phyloP scores from a whole-genome alignment of 2,113 vertebrate species.

The Callipepla squamata region DNA sequence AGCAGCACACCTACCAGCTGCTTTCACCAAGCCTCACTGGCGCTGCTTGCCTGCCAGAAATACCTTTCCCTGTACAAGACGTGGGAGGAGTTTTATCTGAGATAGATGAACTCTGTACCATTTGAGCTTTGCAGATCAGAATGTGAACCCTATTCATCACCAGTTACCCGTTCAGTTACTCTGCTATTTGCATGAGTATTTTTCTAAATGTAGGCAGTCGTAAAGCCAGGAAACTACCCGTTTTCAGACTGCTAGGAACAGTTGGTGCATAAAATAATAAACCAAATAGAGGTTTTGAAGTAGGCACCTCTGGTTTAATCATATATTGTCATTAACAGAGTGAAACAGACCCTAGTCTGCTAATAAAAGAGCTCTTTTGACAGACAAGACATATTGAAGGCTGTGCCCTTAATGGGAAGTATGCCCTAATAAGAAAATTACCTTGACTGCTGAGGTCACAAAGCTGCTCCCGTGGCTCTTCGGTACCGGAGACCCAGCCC shows the following conservation, averaged over 20 bases:
- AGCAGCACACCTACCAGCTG: slow-evolving; percentile 16
- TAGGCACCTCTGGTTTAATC: not conserved
- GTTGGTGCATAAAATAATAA: not conserved
- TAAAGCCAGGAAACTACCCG: not conserved
- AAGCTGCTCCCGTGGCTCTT: slow-evolving; percentile 92
- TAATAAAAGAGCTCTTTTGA: not conserved
- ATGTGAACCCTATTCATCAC: not conserved
- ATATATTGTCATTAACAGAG: not conserved
- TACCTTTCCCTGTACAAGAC: not conserved
- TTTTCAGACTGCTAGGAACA: not conserved
- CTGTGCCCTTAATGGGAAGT: not conserved
- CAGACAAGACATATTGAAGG: not conserved
- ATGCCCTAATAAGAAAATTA: slow-evolving; percentile 65
- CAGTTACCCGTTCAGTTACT: slow-evolving; percentile 21
- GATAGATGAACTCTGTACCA: not conserved
- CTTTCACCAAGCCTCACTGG: not conserved
- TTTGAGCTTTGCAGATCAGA: not conserved
- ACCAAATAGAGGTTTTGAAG: not conserved
- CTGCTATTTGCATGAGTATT: slow-evolving; percentile 6
- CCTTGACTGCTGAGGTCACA: slow-evolving; percentile 92
- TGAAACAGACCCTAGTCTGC: slow-evolving; percentile 14
- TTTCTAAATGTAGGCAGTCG: not conserved
- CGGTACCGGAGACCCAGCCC: slow-evolving; percentile 88
- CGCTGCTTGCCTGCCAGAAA: slow-evolving; percentile 24
- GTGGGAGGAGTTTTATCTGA: not conserved